These are phyloP conservation scores for Idaea biselata DNA, from an alignment of 2,888 invertebrate species.

Conservation along the genomic window DNA sequence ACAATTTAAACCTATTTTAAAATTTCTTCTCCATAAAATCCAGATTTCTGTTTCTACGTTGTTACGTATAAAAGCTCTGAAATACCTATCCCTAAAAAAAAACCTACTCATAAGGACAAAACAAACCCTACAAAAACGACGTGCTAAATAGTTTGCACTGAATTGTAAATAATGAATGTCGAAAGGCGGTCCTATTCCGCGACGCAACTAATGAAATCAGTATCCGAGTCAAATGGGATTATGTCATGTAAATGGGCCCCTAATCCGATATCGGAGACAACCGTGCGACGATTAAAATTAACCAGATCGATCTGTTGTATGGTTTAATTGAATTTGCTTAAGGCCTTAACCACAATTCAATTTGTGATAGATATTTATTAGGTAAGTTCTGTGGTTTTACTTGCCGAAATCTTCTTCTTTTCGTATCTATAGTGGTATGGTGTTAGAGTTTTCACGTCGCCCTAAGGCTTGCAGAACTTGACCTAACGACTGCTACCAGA, in stretches of 20 bases:
- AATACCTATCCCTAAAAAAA: too few species aligned
- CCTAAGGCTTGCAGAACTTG: too few species aligned
- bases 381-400: not conserved
- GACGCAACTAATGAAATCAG: not conserved
- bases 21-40: too few species aligned
- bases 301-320: not conserved
- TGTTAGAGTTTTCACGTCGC: too few species aligned
- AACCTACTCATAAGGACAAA: not conserved
- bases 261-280: not conserved
- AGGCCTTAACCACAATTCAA: not conserved
- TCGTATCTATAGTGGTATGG: too few species aligned
- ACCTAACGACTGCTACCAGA: too few species aligned
- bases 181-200: not conserved
- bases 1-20: too few species aligned
- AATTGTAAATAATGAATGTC: not conserved
- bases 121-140: not conserved
- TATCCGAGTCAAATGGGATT: not conserved
- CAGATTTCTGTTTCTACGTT: too few species aligned
- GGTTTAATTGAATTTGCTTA: not conserved
- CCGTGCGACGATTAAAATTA: not conserved
- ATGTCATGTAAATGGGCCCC: conserved; percentile 1
- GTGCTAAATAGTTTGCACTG: not conserved
- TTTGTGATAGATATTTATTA: not conserved
- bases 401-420: too few species aligned
- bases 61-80: too few species aligned